Percentiles rank a stretch among this genome's conserved stretches.
phyloP scores from a whole-genome alignment of 2,888 invertebrate species.

The Hydriomena furcata region DNA sequence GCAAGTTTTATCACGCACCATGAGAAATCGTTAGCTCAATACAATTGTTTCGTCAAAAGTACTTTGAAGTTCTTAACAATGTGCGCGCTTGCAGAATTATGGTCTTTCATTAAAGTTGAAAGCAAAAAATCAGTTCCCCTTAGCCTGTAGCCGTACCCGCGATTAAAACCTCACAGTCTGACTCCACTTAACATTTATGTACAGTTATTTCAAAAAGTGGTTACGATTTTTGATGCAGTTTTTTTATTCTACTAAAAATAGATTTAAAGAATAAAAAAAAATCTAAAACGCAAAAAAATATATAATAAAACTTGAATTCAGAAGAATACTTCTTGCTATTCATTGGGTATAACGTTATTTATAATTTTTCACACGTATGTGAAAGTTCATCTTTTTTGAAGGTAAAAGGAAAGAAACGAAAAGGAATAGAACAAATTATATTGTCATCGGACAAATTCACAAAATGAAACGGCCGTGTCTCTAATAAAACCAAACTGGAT shows the following conservation, averaged over 20 bases:
- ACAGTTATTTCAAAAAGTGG: too few species aligned
- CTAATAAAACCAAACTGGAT: slow-evolving; percentile 60
- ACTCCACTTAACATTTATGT: slow-evolving; percentile 15
- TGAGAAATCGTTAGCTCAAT: slow-evolving; percentile 25
- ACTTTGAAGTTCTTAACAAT: slow-evolving; percentile 28
- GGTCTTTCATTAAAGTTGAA: slow-evolving; percentile 48
- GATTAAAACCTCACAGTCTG: slow-evolving; percentile 5
- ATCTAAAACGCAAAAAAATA: too few species aligned
- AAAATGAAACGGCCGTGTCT: slow-evolving; percentile 44
- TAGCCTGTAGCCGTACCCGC: background rate
- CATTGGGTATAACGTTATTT: too few species aligned
- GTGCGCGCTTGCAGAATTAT: slow-evolving; percentile 38
- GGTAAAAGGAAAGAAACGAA: slow-evolving; percentile 32
- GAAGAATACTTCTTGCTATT: too few species aligned
- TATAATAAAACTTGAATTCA: too few species aligned
- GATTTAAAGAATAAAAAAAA: too few species aligned
- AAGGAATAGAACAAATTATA: slow-evolving; percentile 18
- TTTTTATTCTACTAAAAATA: too few species aligned
- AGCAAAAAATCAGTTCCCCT: slow-evolving; percentile 45
- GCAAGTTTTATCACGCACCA: slow-evolving; percentile 5
- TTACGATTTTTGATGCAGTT: too few species aligned
- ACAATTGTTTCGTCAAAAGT: slow-evolving; percentile 19
- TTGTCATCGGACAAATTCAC: slow-evolving; percentile 48
- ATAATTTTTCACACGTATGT: slow-evolving; percentile 5
- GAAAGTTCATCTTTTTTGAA: slow-evolving; percentile 7